A percentile compares a stretch with the other conserved stretches of the same genome.
Conservation (phyloP, 2,113 vertebrate species). For the Tachuris rubrigastra region DNA sequence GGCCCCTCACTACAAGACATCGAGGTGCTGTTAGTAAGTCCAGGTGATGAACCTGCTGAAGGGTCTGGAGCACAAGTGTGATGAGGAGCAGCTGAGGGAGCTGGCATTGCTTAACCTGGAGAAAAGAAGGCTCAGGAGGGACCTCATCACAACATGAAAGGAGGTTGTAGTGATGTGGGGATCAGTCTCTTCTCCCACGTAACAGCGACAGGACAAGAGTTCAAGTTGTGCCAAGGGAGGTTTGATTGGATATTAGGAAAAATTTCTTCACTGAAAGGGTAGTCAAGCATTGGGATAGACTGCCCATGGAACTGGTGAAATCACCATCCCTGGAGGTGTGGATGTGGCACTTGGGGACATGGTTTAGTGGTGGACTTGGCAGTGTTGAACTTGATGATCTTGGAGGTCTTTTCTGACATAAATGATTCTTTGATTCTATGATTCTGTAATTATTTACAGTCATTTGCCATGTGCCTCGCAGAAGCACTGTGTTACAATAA, state of each 20-base stretch:
- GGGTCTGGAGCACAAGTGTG: background rate
- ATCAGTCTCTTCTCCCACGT: accelerated
- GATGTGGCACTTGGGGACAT: background rate
- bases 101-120: background rate
- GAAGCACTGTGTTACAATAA: background rate
- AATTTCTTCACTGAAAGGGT: background rate
- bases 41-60: background rate
- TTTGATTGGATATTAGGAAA: background rate
- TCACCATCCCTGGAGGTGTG: background rate
- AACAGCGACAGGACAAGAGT: background rate
- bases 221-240: background rate
- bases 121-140: background rate
- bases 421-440: background rate
- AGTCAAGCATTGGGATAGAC: background rate
- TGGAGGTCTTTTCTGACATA: background rate
- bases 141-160: background rate
- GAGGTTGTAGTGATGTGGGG: background rate
- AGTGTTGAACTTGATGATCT: background rate
- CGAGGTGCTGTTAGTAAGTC: background rate
- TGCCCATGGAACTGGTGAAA: background rate
- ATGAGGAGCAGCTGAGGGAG: background rate
- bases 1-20: accelerated
- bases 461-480: background rate
- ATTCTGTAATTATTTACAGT: background rate
- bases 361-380: background rate